Percentiles rank a stretch among this genome's conserved stretches.
phyloP scores from a whole-genome alignment of 2,888 invertebrate genomes.

The Craniophora ligustri region DNA sequence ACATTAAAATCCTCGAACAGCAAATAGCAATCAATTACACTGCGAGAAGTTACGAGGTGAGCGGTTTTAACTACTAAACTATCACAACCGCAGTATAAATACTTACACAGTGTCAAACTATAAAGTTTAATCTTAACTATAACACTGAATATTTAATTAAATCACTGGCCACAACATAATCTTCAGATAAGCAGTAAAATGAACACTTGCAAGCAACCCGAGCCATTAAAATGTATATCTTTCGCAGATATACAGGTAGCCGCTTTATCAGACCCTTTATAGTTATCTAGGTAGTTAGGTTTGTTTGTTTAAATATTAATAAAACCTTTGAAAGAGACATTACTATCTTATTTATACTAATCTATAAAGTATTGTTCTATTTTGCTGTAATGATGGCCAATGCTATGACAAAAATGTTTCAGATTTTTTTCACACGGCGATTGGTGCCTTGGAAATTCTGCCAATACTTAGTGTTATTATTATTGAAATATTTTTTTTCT shows the following conservation, averaged over 20 bases:
- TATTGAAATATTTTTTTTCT: too few relatives aligned
- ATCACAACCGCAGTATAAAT: neutral
- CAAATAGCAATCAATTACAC: too few relatives aligned
- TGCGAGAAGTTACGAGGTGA: too few relatives aligned
- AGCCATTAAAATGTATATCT: conserved; percentile 34
- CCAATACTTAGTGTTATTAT: too few relatives aligned
- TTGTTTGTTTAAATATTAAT: conserved; percentile 14
- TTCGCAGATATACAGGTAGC: conserved; percentile 34
- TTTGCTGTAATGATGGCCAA: too few relatives aligned
- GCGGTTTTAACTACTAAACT: neutral
- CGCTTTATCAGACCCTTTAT: conserved; percentile 27
- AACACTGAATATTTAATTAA: conserved; percentile 46
- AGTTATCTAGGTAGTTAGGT: conserved; percentile 3
- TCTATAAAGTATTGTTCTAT: too few relatives aligned
- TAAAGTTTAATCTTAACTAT: conserved; percentile 17
- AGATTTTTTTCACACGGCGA: too few relatives aligned
- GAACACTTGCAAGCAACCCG: conserved; percentile 25
- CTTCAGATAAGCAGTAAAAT: conserved; percentile 25
- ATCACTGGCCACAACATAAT: conserved; percentile 41
- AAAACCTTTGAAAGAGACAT: too few relatives aligned
- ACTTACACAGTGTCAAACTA: neutral
- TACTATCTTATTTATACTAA: too few relatives aligned
- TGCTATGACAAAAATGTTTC: too few relatives aligned
- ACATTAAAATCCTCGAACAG: too few relatives aligned
- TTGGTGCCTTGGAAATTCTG: too few relatives aligned